Conservation (phyloP, 2,113 vertebrate genomes). For the Vulpes ferrilata region DNA sequence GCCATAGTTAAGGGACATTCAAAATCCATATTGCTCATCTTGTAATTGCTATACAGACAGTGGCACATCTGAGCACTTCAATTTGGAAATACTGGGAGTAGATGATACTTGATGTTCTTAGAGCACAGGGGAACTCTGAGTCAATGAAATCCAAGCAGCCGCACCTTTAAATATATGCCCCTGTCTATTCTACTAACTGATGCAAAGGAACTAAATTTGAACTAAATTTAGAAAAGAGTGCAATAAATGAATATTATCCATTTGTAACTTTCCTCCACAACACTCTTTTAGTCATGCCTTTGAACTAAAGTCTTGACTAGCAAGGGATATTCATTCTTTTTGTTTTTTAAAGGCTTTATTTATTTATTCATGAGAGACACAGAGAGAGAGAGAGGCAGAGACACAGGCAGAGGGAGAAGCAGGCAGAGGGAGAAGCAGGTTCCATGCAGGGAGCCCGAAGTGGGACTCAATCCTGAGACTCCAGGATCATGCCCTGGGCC, state of each 20-base stretch:
- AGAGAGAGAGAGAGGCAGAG: too few species aligned
- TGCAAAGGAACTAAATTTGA: not conserved
- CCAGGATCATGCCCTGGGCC: too few species aligned
- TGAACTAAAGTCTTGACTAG: not conserved
- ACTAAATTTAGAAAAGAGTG: not conserved
- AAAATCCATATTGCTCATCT: not conserved
- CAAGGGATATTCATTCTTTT: too few species aligned
- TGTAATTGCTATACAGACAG: not conserved
- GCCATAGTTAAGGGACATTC: rapidly evolving
- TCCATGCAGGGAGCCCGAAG: too few species aligned
- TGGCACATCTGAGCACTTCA: not conserved
- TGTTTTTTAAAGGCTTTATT: too few species aligned
- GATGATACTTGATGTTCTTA: not conserved
- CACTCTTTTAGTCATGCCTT: not conserved
- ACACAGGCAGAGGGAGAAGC: too few species aligned
- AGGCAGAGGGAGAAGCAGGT: too few species aligned
- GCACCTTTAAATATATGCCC: not conserved
- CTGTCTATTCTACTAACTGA: not conserved
- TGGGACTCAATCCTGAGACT: too few species aligned
- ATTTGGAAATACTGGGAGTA: not conserved
- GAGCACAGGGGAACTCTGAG: not conserved
- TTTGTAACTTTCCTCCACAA: not conserved
- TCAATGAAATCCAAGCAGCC: not conserved
- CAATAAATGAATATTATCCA: not conserved
- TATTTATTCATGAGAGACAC: too few species aligned